Conservation (phyloP, 2,797 vertebrate genomes). For the Amazona ochrocephala region DNA sequence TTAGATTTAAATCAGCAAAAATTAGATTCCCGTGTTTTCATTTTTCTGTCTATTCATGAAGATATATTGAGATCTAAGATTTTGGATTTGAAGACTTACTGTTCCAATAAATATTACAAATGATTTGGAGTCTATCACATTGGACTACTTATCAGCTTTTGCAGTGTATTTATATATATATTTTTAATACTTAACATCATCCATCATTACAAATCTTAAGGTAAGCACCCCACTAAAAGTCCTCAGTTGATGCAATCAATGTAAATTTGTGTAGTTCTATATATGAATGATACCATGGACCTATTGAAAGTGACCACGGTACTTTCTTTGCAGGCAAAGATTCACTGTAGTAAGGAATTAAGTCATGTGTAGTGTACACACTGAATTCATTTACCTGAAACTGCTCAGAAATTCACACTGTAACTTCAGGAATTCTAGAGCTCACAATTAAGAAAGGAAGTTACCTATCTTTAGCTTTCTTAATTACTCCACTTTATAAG, state of each 20-base stretch:
- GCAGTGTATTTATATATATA: not conserved
- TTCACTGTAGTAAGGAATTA: not conserved
- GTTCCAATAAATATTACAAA: not conserved
- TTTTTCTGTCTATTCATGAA: not conserved
- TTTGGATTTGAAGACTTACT: not conserved
- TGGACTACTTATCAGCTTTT: not conserved
- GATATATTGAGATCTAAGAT: not conserved
- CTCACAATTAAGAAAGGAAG: constrained; percentile 24
- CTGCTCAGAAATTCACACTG: not conserved
- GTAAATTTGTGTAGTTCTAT: not conserved
- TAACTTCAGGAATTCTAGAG: constrained; percentile 16
- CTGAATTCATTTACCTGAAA: not conserved
- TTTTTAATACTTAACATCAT: not conserved
- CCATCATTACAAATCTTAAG: not conserved
- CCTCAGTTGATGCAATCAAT: not conserved
- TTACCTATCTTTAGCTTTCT: not conserved
- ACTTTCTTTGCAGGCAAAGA: not conserved
- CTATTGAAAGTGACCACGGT: not conserved
- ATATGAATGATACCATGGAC: not conserved
- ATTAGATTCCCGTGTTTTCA: not conserved
- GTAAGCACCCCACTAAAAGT: not conserved
- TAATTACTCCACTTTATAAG: constrained; percentile 40
- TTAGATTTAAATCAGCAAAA: not conserved
- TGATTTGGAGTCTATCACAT: not conserved
- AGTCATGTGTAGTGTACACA: not conserved